Base-by-base conservation (phyloP, 2,113 vertebrate genomes). In the Rafetus swinhoei region DNA sequence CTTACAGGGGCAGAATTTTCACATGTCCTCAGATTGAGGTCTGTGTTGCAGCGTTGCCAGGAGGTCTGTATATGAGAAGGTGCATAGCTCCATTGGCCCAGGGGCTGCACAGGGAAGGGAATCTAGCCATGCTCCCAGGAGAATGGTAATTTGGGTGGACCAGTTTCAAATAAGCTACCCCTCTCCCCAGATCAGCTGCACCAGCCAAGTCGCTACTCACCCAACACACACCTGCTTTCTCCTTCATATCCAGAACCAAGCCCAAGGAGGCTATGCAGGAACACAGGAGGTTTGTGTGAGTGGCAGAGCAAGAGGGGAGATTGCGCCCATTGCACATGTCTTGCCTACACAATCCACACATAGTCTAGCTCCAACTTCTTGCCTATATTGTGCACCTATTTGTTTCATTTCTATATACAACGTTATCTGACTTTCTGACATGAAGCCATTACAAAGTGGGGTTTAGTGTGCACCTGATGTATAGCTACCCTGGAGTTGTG, bases 401-500 rank as follows among this genome's bases (percentile, higher is more conserved):
- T 69, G 32, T 65, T 65, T 65, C 60, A n/a, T 62, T 62, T 29
- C 13, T 62, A 27, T 62, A 6, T 29, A n/a, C n/a, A n/a, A 62
- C 25, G 29, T n/a, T 65, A 32, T 29, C 29, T n/a, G 62, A 65
- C 29, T 65, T 65, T 65, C 62, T 32, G 62, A 32, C 62, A 45
- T 32, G 62, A 29, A 39, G 54, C 15, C 80, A 16, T 15, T 25
- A 55, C 80, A 27, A 45, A 57, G 80, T 65, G 80, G 12, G 55
- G 22, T 79, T 57, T 15, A 56, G 32, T 39, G 55, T 10, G 54
- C 55, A 9, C 32, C 6, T 24, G 32, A 35, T 35, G 22, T 32
- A 86, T 1, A 0, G 13, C 50, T 6, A 22, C 77, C 76, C 59
- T 56, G 25, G 6, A 35, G 15, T 15, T 1, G 0, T 2, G 9